These are phyloP conservation scores for Chlamydotis undulata DNA, from an alignment of 2,113 vertebrate species.

Conservation along the genomic window DNA sequence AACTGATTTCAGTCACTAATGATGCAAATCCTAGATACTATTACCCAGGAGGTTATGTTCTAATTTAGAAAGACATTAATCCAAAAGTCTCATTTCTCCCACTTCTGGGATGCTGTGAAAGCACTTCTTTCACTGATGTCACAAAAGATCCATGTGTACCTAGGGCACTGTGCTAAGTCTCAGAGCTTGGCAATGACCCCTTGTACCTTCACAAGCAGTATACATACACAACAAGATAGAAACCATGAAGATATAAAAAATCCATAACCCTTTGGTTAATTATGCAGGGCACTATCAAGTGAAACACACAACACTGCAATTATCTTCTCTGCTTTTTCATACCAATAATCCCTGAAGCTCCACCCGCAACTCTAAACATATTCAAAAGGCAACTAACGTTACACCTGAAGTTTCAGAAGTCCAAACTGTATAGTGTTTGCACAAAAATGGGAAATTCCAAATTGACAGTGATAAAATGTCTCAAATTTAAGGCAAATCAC, in stretches of 20 bases:
- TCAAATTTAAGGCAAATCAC: neutral
- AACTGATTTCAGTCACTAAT: neutral
- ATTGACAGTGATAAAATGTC: neutral
- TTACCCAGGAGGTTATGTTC: accelerated
- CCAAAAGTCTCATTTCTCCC: neutral
- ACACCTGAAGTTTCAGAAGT: neutral
- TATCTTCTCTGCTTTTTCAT: neutral
- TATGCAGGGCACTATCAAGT: neutral
- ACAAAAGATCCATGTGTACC: neutral
- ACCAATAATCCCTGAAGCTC: neutral
- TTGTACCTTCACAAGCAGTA: neutral
- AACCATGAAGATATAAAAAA: neutral
- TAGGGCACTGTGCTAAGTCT: neutral
- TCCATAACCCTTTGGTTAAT: neutral
- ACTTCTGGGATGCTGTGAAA: neutral
- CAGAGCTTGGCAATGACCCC: neutral
- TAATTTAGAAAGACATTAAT: accelerated
- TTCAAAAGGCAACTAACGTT: neutral
- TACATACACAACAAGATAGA: too few relatives aligned
- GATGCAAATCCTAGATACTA: neutral
- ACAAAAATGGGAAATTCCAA: neutral
- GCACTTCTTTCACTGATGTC: neutral
- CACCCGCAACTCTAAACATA: neutral
- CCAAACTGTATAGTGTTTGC: accelerated
- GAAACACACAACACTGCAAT: accelerated